phyloP scores from a whole-genome alignment of 2,113 vertebrate species.

The Bos javanicus region DNA sequence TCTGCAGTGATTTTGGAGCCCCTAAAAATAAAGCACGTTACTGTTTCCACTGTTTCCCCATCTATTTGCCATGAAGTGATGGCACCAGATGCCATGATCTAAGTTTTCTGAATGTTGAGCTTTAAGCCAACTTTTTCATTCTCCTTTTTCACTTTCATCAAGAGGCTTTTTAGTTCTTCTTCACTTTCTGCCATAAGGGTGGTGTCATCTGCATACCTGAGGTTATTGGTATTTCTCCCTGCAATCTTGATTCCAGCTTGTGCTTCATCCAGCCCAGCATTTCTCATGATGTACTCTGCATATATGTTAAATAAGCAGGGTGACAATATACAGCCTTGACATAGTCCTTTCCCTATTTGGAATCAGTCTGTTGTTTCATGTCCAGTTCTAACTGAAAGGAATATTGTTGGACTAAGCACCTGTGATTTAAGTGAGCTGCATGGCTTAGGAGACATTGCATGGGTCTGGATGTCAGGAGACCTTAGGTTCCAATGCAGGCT shows the following conservation, averaged over 20 bases:
- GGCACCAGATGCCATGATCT: background rate
- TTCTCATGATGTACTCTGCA: background rate
- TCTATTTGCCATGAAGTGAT: background rate
- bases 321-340: background rate
- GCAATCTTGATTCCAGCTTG: background rate
- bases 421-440: background rate
- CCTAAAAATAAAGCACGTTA: background rate
- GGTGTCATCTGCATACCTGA: background rate
- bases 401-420: background rate
- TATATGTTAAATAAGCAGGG: background rate
- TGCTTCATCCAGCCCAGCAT: background rate
- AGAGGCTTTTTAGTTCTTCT: background rate
- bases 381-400: background rate
- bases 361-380: background rate
- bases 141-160: background rate
- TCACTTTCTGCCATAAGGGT: background rate
- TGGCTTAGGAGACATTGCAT: background rate
- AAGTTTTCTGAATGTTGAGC: background rate
- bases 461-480: background rate
- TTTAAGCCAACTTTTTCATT: background rate
- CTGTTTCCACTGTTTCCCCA: background rate
- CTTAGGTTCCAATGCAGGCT: background rate
- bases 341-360: background rate
- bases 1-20: background rate
- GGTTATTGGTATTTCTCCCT: background rate